These are phyloP conservation scores for Pristiophorus japonicus DNA, from an alignment of 2,113 vertebrate species.

Conservation along the genomic window DNA sequence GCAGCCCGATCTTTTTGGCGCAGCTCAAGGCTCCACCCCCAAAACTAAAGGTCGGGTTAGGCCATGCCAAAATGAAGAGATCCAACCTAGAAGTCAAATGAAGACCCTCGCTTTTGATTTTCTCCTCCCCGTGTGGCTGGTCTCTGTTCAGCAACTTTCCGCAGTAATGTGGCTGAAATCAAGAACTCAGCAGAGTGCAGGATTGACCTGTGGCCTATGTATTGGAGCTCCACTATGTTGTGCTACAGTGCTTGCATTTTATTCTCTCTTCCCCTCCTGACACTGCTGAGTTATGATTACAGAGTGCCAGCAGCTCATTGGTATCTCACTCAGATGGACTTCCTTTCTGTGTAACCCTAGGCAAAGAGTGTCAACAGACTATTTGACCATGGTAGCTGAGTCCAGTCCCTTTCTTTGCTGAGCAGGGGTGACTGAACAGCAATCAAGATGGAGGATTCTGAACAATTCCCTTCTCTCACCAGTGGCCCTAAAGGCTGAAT, in stretches of 20 bases:
- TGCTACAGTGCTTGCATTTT: background rate
- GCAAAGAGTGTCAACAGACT: background rate
- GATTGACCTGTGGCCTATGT: background rate
- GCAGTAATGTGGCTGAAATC: background rate
- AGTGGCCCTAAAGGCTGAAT: background rate
- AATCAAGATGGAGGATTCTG: background rate
- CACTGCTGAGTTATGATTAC: background rate
- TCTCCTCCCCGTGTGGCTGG: background rate
- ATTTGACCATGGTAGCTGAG: too few relatives aligned
- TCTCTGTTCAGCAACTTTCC: background rate
- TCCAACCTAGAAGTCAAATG: too few relatives aligned
- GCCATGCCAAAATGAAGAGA: too few relatives aligned
- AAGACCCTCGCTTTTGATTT: background rate
- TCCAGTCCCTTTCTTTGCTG: background rate
- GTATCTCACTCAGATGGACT: background rate
- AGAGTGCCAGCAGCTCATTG: background rate
- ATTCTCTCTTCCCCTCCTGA: background rate
- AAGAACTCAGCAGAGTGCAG: background rate
- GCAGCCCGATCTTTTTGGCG: too few relatives aligned
- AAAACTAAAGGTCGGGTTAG: too few relatives aligned
- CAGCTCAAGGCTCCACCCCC: too few relatives aligned
- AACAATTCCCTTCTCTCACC: background rate
- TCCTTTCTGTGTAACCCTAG: background rate
- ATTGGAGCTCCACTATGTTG: background rate
- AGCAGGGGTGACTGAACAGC: background rate